Conservation (phyloP, 1,140 invertebrate species). For the Pachypeltis micranthus region DNA sequence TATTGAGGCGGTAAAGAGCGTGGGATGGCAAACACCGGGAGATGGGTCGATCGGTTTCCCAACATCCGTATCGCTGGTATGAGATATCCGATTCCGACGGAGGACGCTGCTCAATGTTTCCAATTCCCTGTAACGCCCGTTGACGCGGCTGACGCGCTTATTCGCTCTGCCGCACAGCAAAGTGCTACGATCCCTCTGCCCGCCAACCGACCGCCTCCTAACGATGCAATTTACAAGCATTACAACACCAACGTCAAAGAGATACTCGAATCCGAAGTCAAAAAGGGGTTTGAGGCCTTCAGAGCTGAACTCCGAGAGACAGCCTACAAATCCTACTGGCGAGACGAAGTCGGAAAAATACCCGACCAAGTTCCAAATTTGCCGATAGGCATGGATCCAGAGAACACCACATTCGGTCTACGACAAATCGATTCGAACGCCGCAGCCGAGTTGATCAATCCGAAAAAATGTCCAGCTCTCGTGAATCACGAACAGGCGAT, state of each 20-base stretch:
- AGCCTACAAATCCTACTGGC: slow-evolving; percentile 40
- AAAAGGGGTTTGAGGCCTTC: slow-evolving; percentile 39
- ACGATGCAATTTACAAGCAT: not conserved
- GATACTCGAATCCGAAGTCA: slow-evolving; percentile 10
- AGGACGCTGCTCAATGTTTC: not conserved
- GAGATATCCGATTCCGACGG: not conserved
- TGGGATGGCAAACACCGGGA: not conserved
- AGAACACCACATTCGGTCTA: slow-evolving; percentile 37
- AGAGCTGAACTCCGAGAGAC: slow-evolving; percentile 40
- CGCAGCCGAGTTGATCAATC: not conserved
- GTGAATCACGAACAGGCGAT: not conserved
- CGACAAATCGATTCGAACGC: slow-evolving; percentile 22
- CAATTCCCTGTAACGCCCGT: not conserved
- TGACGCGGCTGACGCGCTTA: not conserved
- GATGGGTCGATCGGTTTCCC: not conserved
- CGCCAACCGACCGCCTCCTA: not conserved
- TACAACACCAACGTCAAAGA: slow-evolving; percentile 2
- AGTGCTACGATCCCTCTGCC: not conserved
- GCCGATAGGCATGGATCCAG: slow-evolving; percentile 37
- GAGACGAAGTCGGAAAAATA: slow-evolving; percentile 34
- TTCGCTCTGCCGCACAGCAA: not conserved
- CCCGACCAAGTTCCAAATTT: slow-evolving; percentile 38
- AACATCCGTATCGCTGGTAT: not conserved
- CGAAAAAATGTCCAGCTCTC: not conserved
- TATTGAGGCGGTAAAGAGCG: no score